Evolutionary conservation across 2,797 vertebrate genomes (phyloP).

Genomic region (Anabas testudineus): DNA sequence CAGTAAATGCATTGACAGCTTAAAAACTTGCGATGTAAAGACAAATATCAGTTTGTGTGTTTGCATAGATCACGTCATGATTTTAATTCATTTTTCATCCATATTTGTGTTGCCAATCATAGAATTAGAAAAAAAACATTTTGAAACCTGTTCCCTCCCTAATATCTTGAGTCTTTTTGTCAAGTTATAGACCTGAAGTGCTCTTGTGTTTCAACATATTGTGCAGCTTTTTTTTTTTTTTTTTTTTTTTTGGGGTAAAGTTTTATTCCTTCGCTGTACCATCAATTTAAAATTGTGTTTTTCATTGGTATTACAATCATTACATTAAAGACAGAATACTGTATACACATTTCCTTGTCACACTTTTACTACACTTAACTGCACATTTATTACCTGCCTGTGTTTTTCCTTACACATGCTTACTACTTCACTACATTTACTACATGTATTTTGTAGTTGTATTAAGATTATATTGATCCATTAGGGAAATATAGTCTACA

Average conservation of each 20-base stretch:
- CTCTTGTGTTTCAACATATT: conserved; percentile 34
- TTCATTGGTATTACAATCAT: conserved; percentile 45
- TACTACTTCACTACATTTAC: no score
- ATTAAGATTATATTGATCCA: no score
- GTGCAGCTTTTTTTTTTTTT: not conserved
- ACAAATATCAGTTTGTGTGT: conserved; percentile 18
- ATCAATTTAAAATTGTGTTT: conserved; percentile 30
- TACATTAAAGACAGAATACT: conserved; percentile 56
- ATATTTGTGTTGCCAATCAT: conserved; percentile 3
- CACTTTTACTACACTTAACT: not conserved
- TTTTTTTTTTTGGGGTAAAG: conserved; percentile 1
- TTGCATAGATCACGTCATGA: conserved; percentile 9
- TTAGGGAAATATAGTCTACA: no score
- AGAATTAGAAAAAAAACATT: conserved; percentile 3
- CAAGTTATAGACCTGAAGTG: conserved; percentile 36
- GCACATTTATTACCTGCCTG: no score
- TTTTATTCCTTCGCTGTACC: conserved; percentile 18
- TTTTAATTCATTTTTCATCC: not conserved
- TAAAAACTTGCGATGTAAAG: conserved; percentile 14
- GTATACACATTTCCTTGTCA: not conserved
- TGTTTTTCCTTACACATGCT: no score
- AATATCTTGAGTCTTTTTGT: conserved; percentile 15
- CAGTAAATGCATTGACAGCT: conserved; percentile 3
- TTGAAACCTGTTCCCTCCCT: not conserved
- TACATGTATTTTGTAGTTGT: no score